Base-by-base conservation (phyloP, 2,113 vertebrate genomes). In the Chloebia gouldiae region DNA sequence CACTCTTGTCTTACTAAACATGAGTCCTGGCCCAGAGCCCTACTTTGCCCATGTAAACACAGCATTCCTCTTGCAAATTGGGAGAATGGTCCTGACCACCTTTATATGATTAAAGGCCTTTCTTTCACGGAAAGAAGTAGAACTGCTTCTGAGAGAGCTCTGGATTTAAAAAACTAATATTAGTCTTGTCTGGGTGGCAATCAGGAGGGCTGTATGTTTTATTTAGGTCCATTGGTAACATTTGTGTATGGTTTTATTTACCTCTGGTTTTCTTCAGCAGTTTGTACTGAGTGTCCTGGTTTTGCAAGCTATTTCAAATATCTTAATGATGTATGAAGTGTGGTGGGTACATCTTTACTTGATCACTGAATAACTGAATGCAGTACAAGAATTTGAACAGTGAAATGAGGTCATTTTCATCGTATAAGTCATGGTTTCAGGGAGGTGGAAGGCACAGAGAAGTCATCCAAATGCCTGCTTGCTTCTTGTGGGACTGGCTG, bases 31-130 rank as follows among this genome's bases (percentile, higher is more conserved):
- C 70, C 45, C 49, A 60, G 64, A 47, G 53, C 69, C 73, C 31
- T 65, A 0, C 10, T 69, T 56, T 86, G 14, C 30, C 45, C 2
- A 1, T 35, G 19, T 61, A 64, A 66, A n/a, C 0, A 1, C 21
- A 65, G 24, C 17, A 51, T 64, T 90, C 33, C 35, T 60, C 18
- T 54, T 71, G 15, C 27, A 56, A 60, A 37, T 66, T 15, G 45
- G n/a, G 37, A 86, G 40, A 80, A 66, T 28, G 39, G 33, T 35
- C 35, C 11, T 35, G 30, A 49, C 31, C n/a, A 51, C 42, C 24
- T 68, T 42, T 51, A 6, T 25, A 44, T 64, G 44, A 86, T 37
- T 81, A 88, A 86, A 50, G 31, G 21, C 16, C 17, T 90, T 81
- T 66, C 12, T 21, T 37, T 57, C 9, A 5, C 16, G 10, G 45